Evolutionary conservation across 2,113 vertebrate species (phyloP).

Genomic region (Tupaia chinensis): DNA sequence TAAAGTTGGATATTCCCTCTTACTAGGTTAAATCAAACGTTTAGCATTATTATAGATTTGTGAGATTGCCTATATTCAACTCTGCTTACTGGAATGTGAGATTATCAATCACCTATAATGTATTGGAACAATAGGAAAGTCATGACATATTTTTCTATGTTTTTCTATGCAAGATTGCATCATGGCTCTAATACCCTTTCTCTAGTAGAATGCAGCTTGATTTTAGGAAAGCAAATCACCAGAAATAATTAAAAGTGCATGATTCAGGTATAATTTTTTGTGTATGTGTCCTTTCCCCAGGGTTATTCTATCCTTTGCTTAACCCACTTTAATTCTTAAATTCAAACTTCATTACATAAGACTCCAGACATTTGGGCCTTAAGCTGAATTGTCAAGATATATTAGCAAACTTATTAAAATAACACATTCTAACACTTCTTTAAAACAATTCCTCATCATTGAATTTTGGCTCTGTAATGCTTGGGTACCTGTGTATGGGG

Average conservation of each 20-base stretch:
- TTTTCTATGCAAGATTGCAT: not conserved
- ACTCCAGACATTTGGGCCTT: not conserved
- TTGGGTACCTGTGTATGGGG: not conserved
- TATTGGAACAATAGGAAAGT: no score
- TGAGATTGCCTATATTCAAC: not conserved
- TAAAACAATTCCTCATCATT: not conserved
- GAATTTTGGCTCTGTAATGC: not conserved
- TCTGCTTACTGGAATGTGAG: not conserved
- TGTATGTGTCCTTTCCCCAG: constrained; percentile 31
- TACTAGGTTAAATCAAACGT: not conserved
- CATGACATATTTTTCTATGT: no score
- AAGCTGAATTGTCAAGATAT: constrained; percentile 40
- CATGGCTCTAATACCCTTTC: not conserved
- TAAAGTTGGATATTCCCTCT: not conserved
- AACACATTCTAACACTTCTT: constrained; percentile 33
- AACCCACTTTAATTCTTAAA: constrained; percentile 44
- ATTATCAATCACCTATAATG: not conserved
- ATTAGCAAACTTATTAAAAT: constrained; percentile 54
- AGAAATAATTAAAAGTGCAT: constrained; percentile 62
- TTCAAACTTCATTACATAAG: constrained; percentile 36
- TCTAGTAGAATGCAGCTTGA: not conserved
- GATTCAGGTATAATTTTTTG: constrained; percentile 59
- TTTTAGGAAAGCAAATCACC: constrained; percentile 58
- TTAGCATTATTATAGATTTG: constrained; percentile 23
- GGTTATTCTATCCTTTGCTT: constrained; percentile 46